phyloP scores from a whole-genome alignment of 2,797 vertebrate species.

The Lophotriccus pileatus region DNA sequence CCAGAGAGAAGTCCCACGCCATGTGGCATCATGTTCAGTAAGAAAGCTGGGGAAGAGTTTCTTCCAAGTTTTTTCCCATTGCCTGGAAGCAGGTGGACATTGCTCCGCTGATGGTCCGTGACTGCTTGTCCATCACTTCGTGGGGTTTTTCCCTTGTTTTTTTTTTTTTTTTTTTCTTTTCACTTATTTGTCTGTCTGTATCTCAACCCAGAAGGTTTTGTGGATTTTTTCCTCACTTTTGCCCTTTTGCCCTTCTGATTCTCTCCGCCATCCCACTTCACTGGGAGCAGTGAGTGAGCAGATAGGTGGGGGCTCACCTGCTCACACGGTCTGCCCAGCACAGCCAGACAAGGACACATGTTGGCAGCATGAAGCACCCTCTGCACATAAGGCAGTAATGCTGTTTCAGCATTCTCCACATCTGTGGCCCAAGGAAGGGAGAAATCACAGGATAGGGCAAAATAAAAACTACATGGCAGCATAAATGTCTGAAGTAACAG shows the following conservation, averaged over 20 bases:
- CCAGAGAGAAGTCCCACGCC: neutral
- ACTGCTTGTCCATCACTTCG: neutral
- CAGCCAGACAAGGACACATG: fast-evolving
- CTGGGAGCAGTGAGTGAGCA: neutral
- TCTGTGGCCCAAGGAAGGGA: neutral
- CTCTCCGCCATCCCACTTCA: neutral
- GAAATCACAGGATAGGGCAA: neutral
- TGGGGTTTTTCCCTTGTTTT: neutral
- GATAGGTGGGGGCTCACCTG: neutral
- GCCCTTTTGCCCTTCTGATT: neutral
- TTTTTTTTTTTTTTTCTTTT: neutral
- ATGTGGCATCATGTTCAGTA: neutral
- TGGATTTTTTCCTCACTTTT: neutral
- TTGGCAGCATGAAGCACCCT: neutral
- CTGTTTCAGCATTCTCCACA: neutral
- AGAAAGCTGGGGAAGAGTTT: neutral
- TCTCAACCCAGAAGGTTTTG: neutral
- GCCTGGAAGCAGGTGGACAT: neutral
- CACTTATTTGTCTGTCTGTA: neutral
- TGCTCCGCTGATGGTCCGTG: neutral
- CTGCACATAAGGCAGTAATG: neutral
- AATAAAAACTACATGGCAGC: neutral
- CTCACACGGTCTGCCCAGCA: neutral
- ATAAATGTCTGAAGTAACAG: neutral
- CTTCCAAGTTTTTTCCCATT: neutral